Percentiles rank a stretch among this genome's conserved stretches.
phyloP scores from a whole-genome alignment of 2,797 vertebrate genomes.

The Anguilla obscura region DNA sequence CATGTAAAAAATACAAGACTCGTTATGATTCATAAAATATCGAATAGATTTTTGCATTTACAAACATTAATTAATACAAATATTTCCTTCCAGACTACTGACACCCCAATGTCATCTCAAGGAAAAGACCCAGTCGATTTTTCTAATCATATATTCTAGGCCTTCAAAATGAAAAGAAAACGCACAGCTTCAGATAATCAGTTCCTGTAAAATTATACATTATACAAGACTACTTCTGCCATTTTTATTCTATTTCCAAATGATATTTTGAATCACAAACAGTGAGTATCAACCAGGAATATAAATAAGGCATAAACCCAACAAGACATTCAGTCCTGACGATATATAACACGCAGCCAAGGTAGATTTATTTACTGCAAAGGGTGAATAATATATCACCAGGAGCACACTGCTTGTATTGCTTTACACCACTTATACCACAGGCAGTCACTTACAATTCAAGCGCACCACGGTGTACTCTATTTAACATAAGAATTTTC shows the following conservation, averaged over 20 bases:
- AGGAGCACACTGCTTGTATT: background rate
- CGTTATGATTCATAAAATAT: background rate
- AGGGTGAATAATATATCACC: slow-evolving; percentile 7
- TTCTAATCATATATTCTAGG: background rate
- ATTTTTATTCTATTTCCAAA: slow-evolving; percentile 11
- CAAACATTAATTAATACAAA: background rate
- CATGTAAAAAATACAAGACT: background rate
- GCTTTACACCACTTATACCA: background rate
- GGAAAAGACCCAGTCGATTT: background rate
- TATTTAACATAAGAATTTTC: background rate
- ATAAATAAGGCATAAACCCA: background rate
- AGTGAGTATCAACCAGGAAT: background rate
- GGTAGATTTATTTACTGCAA: slow-evolving; percentile 6
- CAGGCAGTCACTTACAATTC: background rate
- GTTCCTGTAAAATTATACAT: slow-evolving; percentile 12
- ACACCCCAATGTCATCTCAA: background rate
- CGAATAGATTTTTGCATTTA: background rate
- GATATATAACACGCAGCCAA: background rate
- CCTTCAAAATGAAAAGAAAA: background rate
- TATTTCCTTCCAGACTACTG: background rate
- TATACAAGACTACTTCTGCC: background rate
- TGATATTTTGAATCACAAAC: slow-evolving; percentile 7
- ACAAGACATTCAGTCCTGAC: background rate
- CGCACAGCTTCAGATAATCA: background rate
- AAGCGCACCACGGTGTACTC: background rate